phyloP scores from a whole-genome alignment of 2,113 vertebrate species.

The Larimichthys crocea region DNA sequence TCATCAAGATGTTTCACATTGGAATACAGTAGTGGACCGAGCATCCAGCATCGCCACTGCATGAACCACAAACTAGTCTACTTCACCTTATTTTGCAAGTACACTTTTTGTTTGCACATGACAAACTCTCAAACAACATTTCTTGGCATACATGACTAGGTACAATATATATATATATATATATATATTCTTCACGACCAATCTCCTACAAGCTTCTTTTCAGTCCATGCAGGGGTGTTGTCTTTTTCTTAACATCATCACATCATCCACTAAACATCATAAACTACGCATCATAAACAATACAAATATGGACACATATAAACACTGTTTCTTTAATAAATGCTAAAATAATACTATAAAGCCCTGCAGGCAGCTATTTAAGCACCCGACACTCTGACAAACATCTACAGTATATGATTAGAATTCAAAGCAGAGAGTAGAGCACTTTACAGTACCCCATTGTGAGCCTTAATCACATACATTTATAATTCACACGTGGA shows the following conservation, averaged over 20 bases:
- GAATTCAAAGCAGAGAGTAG: conserved; percentile 9
- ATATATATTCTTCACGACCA: not conserved
- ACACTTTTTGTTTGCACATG: too few species aligned
- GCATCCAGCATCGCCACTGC: too few species aligned
- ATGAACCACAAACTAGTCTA: too few species aligned
- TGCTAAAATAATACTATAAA: not conserved
- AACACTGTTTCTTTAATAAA: not conserved
- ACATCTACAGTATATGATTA: conserved; percentile 2
- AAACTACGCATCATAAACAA: not conserved
- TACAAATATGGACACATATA: not conserved
- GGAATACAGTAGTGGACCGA: too few species aligned
- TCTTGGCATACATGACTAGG: too few species aligned
- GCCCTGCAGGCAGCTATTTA: not conserved
- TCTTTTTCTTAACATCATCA: not conserved
- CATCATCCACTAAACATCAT: not conserved
- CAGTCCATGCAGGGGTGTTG: not conserved
- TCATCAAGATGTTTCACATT: too few species aligned
- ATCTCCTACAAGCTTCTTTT: not conserved
- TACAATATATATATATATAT: too few species aligned
- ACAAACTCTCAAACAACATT: too few species aligned
- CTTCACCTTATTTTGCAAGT: too few species aligned
- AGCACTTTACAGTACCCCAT: conserved; percentile 17
- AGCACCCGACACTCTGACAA: not conserved
- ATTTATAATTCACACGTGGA: conserved; percentile 26
- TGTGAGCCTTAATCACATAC: conserved; percentile 14